Evolutionary conservation across 2,113 vertebrate species (phyloP), one percentile per base, ranked within the genome.

Genomic region (Cisticola juncidis): DNA sequence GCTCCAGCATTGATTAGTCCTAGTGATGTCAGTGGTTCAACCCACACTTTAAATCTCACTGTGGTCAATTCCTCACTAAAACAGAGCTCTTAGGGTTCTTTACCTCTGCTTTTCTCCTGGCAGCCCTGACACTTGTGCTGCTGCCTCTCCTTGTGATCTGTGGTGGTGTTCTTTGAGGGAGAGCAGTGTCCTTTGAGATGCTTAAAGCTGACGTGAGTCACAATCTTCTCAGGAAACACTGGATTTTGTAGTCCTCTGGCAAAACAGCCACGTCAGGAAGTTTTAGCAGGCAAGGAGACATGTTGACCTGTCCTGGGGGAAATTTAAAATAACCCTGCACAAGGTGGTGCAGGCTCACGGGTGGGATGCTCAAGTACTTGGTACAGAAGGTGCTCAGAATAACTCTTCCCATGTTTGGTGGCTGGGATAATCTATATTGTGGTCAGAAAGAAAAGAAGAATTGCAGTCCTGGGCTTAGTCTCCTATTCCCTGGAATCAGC

Each of bases 101-200:
- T 36, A 40, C 10, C 31, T 22, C 10, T 56, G 33, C 53, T 72
- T 58, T 68, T 25, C 45, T 83, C 11, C 35, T 40, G 1, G 0
- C 35, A 31, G 24, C 44, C 45, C 68, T 50, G 38, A 5, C 12
- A 14, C 47, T 79, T 51, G 45, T 61, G 48, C 53, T 76, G 74
- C n/a, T 35, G 36, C 36, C n/a, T 72, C 25, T 61, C 0, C 0
- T 28, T 57, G 36, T 72, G 44, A 31, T 73, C 64, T 38, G 9
- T 17, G 51, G 5, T 28, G 13, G 3, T 94, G 40, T 29, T 70
- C 38, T 28, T 0, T 6, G 31, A 2, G 20, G 23, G 44, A 42
- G 48, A 38, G 48, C 31, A 33, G 18, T 3, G 15, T 28, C 84
- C 60, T 79, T 66, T 89, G 87, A 85, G 78, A 74, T 25, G 29